Conservation (phyloP, 2,888 invertebrate species). For the Cheilosia pagana region DNA sequence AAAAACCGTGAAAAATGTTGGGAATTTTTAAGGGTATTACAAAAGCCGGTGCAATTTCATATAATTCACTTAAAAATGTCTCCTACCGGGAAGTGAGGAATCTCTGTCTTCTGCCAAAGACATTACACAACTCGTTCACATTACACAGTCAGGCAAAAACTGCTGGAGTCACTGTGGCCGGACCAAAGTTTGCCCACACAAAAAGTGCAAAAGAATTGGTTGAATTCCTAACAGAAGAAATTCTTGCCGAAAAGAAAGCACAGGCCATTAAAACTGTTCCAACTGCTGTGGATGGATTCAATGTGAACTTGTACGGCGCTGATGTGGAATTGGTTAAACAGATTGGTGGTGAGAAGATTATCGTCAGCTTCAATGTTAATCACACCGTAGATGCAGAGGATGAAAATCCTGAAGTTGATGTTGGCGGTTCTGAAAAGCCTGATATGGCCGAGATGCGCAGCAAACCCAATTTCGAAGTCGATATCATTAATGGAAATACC, state of each 20-base stretch:
- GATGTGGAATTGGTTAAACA: slow-evolving; percentile 93
- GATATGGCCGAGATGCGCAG: slow-evolving; percentile 94
- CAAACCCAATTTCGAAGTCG: slow-evolving; percentile 95
- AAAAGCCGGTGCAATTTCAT: slow-evolving; percentile 39
- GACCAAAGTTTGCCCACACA: slow-evolving; percentile 46
- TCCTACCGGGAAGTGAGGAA: slow-evolving; percentile 40
- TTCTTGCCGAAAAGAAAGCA: slow-evolving; percentile 94
- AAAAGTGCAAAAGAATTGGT: slow-evolving; percentile 86
- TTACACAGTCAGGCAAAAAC: slow-evolving; percentile 26
- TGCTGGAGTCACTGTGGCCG: background rate
- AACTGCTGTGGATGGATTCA: slow-evolving; percentile 91
- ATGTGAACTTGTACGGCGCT: slow-evolving; percentile 90
- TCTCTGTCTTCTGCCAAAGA: slow-evolving; percentile 43
- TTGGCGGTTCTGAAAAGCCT: slow-evolving; percentile 86
- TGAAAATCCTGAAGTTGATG: slow-evolving; percentile 86
- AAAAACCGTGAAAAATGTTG: slow-evolving; percentile 61
- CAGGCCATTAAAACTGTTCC: slow-evolving; percentile 90
- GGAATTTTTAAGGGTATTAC: slow-evolving; percentile 48
- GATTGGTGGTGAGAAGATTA: slow-evolving; percentile 88
- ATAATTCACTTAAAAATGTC: slow-evolving; percentile 42
- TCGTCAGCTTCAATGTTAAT: slow-evolving; percentile 95
- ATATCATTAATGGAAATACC: slow-evolving; percentile 90
- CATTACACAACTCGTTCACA: slow-evolving; percentile 25
- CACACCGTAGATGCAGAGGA: slow-evolving; percentile 95
- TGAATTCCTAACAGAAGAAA: slow-evolving; percentile 96